Conservation (phyloP, 1,140 invertebrate genomes). For the Odontomachus brunneus region DNA sequence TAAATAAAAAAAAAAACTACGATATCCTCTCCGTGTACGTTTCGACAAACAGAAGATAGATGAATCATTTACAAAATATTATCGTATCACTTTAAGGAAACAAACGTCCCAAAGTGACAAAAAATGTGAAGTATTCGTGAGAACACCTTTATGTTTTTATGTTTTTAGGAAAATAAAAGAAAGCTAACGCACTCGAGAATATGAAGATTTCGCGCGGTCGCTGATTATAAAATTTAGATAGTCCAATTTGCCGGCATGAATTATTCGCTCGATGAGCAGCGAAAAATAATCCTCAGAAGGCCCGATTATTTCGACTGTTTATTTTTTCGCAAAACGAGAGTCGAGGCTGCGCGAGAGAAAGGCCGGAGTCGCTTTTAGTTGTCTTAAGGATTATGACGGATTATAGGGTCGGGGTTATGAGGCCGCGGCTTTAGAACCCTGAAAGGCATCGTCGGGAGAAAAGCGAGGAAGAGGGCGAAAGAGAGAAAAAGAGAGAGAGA, state of each 20-base stretch:
- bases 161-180: background rate
- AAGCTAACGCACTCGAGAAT: background rate
- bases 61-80: too few species aligned
- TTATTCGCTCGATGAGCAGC: slow-evolving; percentile 16
- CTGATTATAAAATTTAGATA: background rate
- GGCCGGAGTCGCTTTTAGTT: slow-evolving; percentile 50
- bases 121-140: too few species aligned
- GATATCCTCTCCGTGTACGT: too few species aligned
- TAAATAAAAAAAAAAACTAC: too few species aligned
- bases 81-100: too few species aligned
- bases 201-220: background rate
- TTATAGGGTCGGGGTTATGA: slow-evolving; percentile 45
- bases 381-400: slow-evolving; percentile 47
- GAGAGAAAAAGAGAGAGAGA: slow-evolving; percentile 6
- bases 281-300: slow-evolving; percentile 20
- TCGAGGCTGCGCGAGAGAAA: slow-evolving; percentile 16
- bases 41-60: too few species aligned
- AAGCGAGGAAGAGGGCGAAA: background rate
- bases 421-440: slow-evolving; percentile 38
- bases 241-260: background rate
- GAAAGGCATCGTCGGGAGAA: slow-evolving; percentile 35
- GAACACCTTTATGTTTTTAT: too few species aligned
- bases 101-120: too few species aligned
- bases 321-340: slow-evolving; percentile 36
- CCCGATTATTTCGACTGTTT: slow-evolving; percentile 25